A percentile compares a stretch with the other conserved stretches of the same genome.
These are phyloP conservation scores for Lemur catta DNA, from an alignment of 2,797 vertebrate genomes.

Conservation along the genomic window DNA sequence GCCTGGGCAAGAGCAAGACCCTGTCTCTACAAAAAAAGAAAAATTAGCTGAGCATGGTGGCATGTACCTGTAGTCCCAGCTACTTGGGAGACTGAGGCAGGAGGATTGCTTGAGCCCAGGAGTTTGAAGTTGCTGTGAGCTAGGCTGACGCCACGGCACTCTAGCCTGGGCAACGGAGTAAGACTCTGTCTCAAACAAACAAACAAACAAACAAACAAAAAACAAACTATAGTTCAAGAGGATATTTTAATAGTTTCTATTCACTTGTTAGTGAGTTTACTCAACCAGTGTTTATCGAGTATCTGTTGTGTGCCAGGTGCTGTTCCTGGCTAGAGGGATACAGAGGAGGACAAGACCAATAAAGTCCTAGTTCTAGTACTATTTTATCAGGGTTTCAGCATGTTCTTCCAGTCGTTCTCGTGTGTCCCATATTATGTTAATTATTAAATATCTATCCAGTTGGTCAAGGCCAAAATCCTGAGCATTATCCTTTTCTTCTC, in stretches of 20 bases:
- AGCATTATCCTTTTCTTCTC: not conserved
- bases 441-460: not conserved
- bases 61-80: no score
- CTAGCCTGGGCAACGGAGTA: no score
- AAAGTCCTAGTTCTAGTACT: not conserved
- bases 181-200: no score
- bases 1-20: no score
- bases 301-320: not conserved
- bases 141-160: fast-evolving
- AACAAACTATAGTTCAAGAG: not conserved
- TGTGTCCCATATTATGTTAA: not conserved
- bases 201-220: no score
- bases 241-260: not conserved
- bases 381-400: not conserved
- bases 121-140: no score
- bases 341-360: not conserved
- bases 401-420: not conserved
- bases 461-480: not conserved
- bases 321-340: not conserved
- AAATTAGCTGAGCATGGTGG: no score
- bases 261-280: not conserved
- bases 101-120: no score
- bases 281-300: not conserved
- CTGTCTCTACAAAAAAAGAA: no score
- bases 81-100: no score